Evolutionary conservation across 2,888 invertebrate species (phyloP).

Genomic region (Ptychoptera contaminata): DNA sequence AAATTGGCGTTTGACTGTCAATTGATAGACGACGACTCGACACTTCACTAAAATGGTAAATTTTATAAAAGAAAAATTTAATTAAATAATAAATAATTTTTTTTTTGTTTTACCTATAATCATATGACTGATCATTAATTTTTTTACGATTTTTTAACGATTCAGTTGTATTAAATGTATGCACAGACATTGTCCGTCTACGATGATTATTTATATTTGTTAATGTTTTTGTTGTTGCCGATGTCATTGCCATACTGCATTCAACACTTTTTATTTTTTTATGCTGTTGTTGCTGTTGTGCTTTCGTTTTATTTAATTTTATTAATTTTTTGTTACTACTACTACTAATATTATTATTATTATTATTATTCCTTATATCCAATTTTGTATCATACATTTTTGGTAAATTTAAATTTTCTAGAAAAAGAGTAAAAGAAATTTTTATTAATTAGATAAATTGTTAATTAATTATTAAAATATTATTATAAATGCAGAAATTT

Average conservation of each 20-base stretch:
- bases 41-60: conserved; percentile 9
- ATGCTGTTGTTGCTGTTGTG: no score
- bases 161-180: conserved; percentile 11
- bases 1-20: conserved; percentile 9
- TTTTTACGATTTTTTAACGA: not conserved
- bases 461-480: no score
- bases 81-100: not conserved
- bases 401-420: no score
- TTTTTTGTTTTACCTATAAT: conserved; percentile 10
- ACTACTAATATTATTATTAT: no score
- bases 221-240: conserved; percentile 12
- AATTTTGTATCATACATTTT: no score
- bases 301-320: no score
- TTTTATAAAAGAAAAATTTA: not conserved
- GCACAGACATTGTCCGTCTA: conserved; percentile 13
- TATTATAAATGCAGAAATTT: no score
- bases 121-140: conserved; percentile 12
- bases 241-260: conserved; percentile 13
- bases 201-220: conserved; percentile 11
- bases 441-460: not conserved
- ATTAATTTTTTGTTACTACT: no score
- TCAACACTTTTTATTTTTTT: conserved; percentile 5
- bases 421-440: not conserved
- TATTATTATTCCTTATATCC: no score
- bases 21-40: conserved; percentile 10